Conservation (phyloP, 1,140 invertebrate genomes). For the Pseudomyrmex dendroicus region DNA sequence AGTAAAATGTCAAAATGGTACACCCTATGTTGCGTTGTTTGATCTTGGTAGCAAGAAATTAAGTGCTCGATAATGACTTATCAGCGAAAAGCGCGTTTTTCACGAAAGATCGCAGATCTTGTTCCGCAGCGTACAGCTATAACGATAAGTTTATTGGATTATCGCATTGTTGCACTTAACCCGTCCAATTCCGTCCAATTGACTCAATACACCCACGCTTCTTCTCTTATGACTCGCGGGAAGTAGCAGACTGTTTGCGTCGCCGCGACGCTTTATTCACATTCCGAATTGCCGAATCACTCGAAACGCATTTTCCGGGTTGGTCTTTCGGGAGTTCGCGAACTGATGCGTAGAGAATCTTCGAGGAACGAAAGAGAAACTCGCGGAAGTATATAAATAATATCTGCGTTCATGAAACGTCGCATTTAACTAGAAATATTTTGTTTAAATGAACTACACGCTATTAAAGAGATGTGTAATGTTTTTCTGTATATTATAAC, state of each 20-base stretch:
- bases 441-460: neutral
- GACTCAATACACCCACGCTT: constrained; percentile 72
- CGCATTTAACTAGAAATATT: neutral
- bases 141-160: constrained; percentile 78
- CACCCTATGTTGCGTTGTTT: neutral
- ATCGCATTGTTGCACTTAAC: constrained; percentile 78
- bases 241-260: constrained; percentile 13
- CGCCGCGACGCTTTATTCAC: constrained; percentile 69
- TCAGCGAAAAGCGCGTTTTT: constrained; percentile 49
- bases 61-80: neutral
- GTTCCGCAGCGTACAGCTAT: constrained; percentile 43
- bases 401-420: neutral
- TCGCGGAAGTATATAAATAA: neutral
- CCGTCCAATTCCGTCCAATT: constrained; percentile 81
- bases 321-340: constrained; percentile 5
- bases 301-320: constrained; percentile 21
- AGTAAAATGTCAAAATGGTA: too few species aligned
- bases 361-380: neutral
- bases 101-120: constrained; percentile 49
- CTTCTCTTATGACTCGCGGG: constrained; percentile 11
- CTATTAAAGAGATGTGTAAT: neutral
- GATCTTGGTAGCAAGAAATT: neutral
- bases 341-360: constrained; percentile 42
- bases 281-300: constrained; percentile 72
- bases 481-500: neutral